phyloP scores from a whole-genome alignment of 2,888 invertebrate species.

The Entomobrya proxima region DNA sequence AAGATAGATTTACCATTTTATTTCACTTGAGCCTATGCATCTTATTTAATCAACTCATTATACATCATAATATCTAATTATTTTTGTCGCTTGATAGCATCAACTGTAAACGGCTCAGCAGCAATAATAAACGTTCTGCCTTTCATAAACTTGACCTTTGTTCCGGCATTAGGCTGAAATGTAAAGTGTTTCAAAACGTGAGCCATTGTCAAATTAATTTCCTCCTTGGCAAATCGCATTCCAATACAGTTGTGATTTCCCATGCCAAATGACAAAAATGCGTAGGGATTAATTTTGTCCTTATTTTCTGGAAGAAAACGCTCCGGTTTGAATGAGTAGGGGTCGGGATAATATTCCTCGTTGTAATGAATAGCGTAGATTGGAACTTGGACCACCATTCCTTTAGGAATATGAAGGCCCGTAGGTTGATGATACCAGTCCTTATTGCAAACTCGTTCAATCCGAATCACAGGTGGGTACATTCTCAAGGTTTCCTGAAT shows the following conservation, averaged over 20 bases:
- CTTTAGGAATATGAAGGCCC: conserved; percentile 47
- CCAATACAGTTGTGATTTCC: conserved; percentile 72
- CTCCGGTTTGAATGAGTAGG: conserved; percentile 65
- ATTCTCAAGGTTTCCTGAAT: conserved; percentile 66
- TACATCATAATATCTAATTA: no score
- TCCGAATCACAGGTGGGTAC: conserved; percentile 55
- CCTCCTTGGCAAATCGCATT: conserved; percentile 69
- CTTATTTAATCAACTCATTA: no score
- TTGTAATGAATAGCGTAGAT: conserved; percentile 53
- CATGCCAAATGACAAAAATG: conserved; percentile 67
- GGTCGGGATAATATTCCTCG: conserved; percentile 47
- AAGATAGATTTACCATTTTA: no score
- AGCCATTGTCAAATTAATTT: conserved; percentile 58
- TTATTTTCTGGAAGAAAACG: conserved; percentile 69
- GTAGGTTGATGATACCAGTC: conserved; percentile 55
- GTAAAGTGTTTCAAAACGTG: conserved; percentile 61
- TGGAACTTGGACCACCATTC: conserved; percentile 51
- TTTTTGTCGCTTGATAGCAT: no score
- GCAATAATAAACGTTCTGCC: conserved; percentile 56
- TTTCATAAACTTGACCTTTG: conserved; percentile 40
- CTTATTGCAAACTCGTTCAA: conserved; percentile 65
- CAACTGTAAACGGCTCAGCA: conserved; percentile 37
- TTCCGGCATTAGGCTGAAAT: conserved; percentile 47
- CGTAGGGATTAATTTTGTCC: conserved; percentile 64
- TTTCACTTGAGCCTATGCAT: no score